These are phyloP conservation scores for Eupeodes luniger DNA, from an alignment of 2,888 invertebrate species.

Conservation along the genomic window DNA sequence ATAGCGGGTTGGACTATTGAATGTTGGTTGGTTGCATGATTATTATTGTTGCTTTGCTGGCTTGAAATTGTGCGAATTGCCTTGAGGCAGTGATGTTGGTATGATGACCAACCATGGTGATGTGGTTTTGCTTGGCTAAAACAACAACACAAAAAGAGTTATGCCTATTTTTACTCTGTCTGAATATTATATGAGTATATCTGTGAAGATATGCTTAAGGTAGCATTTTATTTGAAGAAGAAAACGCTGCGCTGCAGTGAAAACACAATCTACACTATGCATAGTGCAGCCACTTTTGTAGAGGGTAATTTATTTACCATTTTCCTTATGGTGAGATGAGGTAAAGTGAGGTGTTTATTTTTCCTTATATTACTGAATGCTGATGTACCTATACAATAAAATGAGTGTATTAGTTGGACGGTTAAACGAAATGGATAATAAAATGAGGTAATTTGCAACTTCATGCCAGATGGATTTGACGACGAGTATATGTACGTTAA, in stretches of 20 bases:
- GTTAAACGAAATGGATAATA: slow-evolving; percentile 66
- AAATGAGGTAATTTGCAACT: slow-evolving; percentile 73
- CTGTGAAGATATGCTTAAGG: slow-evolving; percentile 34
- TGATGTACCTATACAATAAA: slow-evolving; percentile 26
- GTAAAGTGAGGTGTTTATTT: neutral
- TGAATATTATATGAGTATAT: neutral
- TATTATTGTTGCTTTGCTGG: slow-evolving; percentile 62
- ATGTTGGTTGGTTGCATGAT: slow-evolving; percentile 57
- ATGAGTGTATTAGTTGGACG: slow-evolving; percentile 73
- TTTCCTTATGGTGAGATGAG: slow-evolving; percentile 12
- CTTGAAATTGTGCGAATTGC: slow-evolving; percentile 32
- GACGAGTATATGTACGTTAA: neutral
- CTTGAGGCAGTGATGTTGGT: slow-evolving; percentile 28
- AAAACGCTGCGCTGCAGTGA: neutral
- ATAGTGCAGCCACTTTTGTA: slow-evolving; percentile 31
- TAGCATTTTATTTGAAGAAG: slow-evolving; percentile 62
- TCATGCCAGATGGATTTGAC: slow-evolving; percentile 49
- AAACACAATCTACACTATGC: neutral
- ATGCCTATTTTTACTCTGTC: slow-evolving; percentile 32
- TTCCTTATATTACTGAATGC: neutral
- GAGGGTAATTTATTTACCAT: slow-evolving; percentile 66
- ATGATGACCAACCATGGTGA: slow-evolving; percentile 49
- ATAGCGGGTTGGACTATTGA: slow-evolving; percentile 76
- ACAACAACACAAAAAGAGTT: slow-evolving; percentile 29
- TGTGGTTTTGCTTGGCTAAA: slow-evolving; percentile 61